Evolutionary conservation across 2,888 invertebrate species (phyloP).

Genomic region (Agonopterix arenella): DNA sequence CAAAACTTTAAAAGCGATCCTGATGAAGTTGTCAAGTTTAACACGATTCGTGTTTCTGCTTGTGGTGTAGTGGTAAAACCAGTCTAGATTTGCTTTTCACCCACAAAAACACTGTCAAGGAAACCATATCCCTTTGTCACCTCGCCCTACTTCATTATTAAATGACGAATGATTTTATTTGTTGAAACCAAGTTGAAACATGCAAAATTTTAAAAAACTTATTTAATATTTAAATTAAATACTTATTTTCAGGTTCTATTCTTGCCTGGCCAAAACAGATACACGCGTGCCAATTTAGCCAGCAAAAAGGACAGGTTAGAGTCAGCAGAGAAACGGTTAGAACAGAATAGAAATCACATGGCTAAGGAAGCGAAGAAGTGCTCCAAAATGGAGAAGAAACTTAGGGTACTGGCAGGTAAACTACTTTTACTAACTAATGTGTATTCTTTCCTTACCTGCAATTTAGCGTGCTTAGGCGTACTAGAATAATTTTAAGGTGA

Average conservation of each 20-base stretch:
- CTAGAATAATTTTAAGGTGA: background rate
- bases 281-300: slow-evolving; percentile 95
- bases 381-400: slow-evolving; percentile 97
- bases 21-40: too few species aligned
- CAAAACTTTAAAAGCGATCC: too few species aligned
- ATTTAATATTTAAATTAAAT: slow-evolving; percentile 1
- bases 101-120: too few species aligned
- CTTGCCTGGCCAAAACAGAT: slow-evolving; percentile 93
- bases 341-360: slow-evolving; percentile 97
- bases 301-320: slow-evolving; percentile 97
- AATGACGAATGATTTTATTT: too few species aligned
- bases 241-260: slow-evolving; percentile 82
- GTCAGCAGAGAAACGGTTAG: slow-evolving; percentile 93
- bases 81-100: too few species aligned
- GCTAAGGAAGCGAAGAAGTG: slow-evolving; percentile 97
- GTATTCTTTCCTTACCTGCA: background rate
- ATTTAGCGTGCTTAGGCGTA: background rate
- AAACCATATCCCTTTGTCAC: too few species aligned
- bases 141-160: too few species aligned
- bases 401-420: slow-evolving; percentile 92
- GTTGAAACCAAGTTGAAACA: too few species aligned
- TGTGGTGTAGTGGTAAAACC: too few species aligned
- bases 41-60: too few species aligned
- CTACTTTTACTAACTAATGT: background rate
- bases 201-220: background rate